These are phyloP conservation scores for Drosophila navojoa DNA, from an alignment of 1,140 invertebrate species.

Conservation along the genomic window DNA sequence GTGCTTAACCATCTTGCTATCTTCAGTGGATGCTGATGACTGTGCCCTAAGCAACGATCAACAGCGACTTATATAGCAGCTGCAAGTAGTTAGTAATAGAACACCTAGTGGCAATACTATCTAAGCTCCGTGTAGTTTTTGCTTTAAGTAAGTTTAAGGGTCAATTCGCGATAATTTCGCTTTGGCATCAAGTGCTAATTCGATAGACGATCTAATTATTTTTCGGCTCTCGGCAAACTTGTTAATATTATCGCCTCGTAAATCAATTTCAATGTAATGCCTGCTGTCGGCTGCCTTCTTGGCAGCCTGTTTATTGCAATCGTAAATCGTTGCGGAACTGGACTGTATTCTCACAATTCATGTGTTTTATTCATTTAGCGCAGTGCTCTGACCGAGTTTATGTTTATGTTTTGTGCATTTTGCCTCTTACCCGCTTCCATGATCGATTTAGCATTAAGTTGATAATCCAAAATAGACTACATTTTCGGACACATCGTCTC, in stretches of 20 bases:
- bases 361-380: constrained; percentile 6
- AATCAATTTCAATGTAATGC: constrained; percentile 55
- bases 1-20: constrained; percentile 34
- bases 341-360: constrained; percentile 14
- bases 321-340: constrained; percentile 50
- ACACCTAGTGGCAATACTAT: not conserved
- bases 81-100: not conserved
- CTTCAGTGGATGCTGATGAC: constrained; percentile 40
- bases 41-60: constrained; percentile 20
- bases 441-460: constrained; percentile 65
- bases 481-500: not conserved
- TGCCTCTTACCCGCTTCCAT: constrained; percentile 37
- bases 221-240: not conserved
- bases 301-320: constrained; percentile 54
- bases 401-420: constrained; percentile 46
- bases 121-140: not conserved
- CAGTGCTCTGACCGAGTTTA: constrained; percentile 36
- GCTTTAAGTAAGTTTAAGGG: not conserved
- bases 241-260: constrained; percentile 60
- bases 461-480: constrained; percentile 18
- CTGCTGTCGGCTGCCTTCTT: not conserved
- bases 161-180: constrained; percentile 34
- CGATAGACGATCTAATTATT: constrained; percentile 32
- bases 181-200: constrained; percentile 33
- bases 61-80: constrained; percentile 51